A percentile compares a stretch with the other conserved stretches of the same genome.
Evolutionary conservation across 2,113 vertebrate genomes (phyloP).

Genomic region (Rafetus swinhoei): DNA sequence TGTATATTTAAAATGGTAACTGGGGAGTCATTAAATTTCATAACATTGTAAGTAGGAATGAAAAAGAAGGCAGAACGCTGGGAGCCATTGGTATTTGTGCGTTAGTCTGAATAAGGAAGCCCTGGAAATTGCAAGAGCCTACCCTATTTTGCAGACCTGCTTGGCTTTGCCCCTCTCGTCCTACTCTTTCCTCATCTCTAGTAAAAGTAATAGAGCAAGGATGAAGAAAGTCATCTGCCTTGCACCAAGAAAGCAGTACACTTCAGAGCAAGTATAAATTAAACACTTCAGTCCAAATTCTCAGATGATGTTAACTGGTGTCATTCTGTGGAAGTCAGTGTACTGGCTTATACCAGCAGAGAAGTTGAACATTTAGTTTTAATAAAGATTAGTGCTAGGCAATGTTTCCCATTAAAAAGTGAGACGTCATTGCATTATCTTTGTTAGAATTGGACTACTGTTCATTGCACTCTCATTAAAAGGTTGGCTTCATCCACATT

Average conservation of each 20-base stretch:
- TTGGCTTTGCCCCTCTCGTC: too few species aligned
- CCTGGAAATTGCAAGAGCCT: background rate
- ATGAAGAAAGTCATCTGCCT: background rate
- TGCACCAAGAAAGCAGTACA: background rate
- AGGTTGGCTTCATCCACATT: background rate
- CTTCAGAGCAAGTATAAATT: background rate
- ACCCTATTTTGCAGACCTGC: background rate
- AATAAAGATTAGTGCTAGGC: background rate
- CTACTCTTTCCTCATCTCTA: background rate
- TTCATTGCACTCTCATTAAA: background rate
- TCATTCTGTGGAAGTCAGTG: background rate
- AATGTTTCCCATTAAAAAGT: background rate
- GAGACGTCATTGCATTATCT: background rate
- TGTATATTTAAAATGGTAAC: background rate
- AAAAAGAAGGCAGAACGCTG: background rate
- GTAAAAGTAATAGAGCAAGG: background rate
- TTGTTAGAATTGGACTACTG: background rate
- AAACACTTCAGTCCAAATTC: background rate
- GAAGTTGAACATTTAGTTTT: background rate
- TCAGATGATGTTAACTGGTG: accelerated
- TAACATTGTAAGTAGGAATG: background rate
- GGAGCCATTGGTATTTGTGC: accelerated
- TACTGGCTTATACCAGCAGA: background rate
- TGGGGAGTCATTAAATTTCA: background rate
- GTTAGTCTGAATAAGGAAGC: background rate